These are phyloP conservation scores for Polyommatus iphigenia DNA, from an alignment of 2,888 invertebrate genomes.

Conservation along the genomic window DNA sequence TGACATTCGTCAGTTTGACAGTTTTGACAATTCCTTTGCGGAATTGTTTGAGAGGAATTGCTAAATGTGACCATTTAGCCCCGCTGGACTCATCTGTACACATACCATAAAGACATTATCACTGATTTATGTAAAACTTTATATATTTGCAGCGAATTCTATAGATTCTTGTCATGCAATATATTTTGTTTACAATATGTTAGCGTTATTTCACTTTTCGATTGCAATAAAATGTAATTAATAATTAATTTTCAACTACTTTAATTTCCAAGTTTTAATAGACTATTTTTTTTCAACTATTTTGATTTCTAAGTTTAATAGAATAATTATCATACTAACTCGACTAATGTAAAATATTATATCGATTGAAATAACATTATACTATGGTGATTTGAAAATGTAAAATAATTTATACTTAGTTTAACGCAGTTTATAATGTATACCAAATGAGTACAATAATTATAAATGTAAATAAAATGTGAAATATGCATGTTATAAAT, in stretches of 20 bases:
- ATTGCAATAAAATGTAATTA: too few relatives aligned
- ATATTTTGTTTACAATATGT: too few relatives aligned
- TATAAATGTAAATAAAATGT: slow-evolving; percentile 70
- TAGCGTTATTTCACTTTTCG: too few relatives aligned
- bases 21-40: too few relatives aligned
- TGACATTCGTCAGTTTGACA: too few relatives aligned
- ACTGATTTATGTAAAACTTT: too few relatives aligned
- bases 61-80: too few relatives aligned
- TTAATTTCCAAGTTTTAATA: not conserved
- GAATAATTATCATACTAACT: not conserved
- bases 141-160: too few relatives aligned
- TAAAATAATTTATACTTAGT: slow-evolving; percentile 30
- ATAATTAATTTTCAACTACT: not conserved
- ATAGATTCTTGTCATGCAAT: too few relatives aligned
- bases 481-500: slow-evolving; percentile 55
- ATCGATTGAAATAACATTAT: slow-evolving; percentile 18
- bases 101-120: too few relatives aligned
- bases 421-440: slow-evolving; percentile 58
- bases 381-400: slow-evolving; percentile 19
- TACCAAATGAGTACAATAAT: slow-evolving; percentile 78
- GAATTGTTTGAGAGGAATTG: too few relatives aligned
- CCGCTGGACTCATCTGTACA: too few relatives aligned
- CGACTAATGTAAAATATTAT: not conserved
- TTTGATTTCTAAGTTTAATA: not conserved
- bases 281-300: not conserved